phyloP scores from a whole-genome alignment of 1,140 invertebrate species.

The Tetragnatha versicolor region DNA sequence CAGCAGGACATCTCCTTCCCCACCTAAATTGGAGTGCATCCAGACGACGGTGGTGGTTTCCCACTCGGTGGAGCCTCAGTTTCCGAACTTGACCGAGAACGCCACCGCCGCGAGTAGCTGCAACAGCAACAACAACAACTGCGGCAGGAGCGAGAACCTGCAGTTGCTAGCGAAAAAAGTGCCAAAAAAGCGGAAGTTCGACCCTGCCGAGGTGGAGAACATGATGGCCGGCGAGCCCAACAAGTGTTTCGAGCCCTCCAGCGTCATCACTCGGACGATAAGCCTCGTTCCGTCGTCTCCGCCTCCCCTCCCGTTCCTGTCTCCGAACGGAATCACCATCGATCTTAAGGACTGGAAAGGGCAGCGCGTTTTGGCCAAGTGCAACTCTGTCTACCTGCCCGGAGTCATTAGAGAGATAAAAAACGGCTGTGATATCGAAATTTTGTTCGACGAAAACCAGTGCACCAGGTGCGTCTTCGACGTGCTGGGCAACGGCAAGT shows the following conservation, averaged over 20 bases:
- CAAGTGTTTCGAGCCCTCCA: constrained; percentile 31
- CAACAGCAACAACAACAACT: constrained; percentile 2
- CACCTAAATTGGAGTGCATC: constrained; percentile 49
- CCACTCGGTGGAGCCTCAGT: constrained; percentile 24
- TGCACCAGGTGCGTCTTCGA: constrained; percentile 70
- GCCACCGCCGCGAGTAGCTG: background rate
- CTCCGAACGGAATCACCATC: constrained; percentile 64
- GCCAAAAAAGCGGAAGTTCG: constrained; percentile 88
- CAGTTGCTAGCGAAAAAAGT: constrained; percentile 67
- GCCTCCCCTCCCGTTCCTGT: constrained; percentile 31
- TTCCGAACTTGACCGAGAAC: constrained; percentile 39
- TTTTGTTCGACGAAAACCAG: constrained; percentile 76
- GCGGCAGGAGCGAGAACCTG: constrained; percentile 32
- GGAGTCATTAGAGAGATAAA: constrained; percentile 75
- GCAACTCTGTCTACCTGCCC: constrained; percentile 80
- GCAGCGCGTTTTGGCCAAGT: constrained; percentile 87
- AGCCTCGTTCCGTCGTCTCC: constrained; percentile 24
- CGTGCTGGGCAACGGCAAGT: constrained; percentile 76
- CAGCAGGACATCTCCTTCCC: constrained; percentile 35
- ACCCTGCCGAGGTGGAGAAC: constrained; percentile 80
- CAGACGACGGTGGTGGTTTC: constrained; percentile 49
- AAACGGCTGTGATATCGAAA: constrained; percentile 73
- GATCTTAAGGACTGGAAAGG: constrained; percentile 90
- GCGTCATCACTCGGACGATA: constrained; percentile 38
- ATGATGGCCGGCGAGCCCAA: constrained; percentile 47